A percentile compares a stretch with the other conserved stretches of the same genome.
phyloP scores from a whole-genome alignment of 2,797 vertebrate genomes.

The Eupleurogrammus muticus region DNA sequence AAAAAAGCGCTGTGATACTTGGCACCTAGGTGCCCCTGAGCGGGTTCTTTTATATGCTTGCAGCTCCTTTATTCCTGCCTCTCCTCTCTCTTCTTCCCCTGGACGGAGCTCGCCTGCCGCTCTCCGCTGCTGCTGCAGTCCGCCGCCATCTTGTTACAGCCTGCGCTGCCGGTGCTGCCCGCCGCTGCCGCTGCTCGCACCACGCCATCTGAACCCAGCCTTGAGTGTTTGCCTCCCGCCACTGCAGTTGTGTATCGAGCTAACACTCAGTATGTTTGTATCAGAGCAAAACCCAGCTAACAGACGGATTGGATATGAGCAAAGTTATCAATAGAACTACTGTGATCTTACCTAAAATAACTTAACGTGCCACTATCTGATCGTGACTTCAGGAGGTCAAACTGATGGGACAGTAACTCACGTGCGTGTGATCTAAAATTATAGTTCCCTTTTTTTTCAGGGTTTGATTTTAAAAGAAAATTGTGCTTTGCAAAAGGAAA shows the following conservation, averaged over 20 bases:
- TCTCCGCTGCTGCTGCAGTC: conserved; percentile 75
- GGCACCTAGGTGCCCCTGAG: conserved; percentile 66
- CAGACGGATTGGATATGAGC: conserved; percentile 53
- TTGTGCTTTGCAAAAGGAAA: neutral
- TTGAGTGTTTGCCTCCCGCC: conserved; percentile 51
- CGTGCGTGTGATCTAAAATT: neutral
- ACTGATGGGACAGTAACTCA: neutral
- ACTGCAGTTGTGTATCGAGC: conserved; percentile 43
- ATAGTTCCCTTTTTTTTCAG: neutral
- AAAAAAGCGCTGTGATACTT: conserved; percentile 69
- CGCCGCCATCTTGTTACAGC: conserved; percentile 79
- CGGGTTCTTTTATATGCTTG: conserved; percentile 34
- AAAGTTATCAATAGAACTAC: neutral
- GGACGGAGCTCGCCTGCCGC: conserved; percentile 58
- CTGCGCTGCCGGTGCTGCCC: conserved; percentile 59
- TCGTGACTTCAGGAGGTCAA: neutral
- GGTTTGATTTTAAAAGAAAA: neutral
- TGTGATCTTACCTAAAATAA: neutral
- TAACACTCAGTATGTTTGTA: conserved; percentile 42
- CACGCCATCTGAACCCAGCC: conserved; percentile 58
- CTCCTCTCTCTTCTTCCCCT: conserved; percentile 57
- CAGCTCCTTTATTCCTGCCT: conserved; percentile 14
- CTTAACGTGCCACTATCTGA: neutral
- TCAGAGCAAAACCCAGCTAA: conserved; percentile 48
- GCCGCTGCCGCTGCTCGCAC: conserved; percentile 64